Percentiles rank a stretch among this genome's conserved stretches.
Conservation (phyloP, 2,797 vertebrate species). For the Scarus forsteni region DNA sequence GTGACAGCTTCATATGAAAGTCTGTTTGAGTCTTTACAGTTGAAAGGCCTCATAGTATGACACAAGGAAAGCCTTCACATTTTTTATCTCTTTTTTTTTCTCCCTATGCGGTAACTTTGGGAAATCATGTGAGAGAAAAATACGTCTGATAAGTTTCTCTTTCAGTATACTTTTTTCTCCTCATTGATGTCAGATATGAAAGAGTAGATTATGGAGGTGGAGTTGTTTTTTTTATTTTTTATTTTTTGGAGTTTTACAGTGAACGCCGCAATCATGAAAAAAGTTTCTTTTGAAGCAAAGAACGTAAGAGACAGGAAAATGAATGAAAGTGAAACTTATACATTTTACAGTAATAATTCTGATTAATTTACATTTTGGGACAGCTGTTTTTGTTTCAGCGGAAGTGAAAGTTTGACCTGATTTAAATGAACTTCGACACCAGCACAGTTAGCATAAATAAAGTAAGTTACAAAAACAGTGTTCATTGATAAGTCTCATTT, state of each 20-base stretch:
- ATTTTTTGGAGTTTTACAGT: conserved; percentile 39
- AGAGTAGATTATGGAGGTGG: conserved; percentile 54
- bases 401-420: background rate
- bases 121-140: conserved; percentile 75
- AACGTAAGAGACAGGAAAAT: background rate
- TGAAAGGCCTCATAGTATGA: conserved; percentile 77
- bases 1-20: conserved; percentile 80
- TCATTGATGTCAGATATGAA: conserved; percentile 59
- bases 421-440: conserved; percentile 1
- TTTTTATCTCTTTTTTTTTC: conserved; percentile 42
- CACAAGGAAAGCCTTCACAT: conserved; percentile 73
- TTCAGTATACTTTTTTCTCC: conserved; percentile 45
- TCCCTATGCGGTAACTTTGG: conserved; percentile 75
- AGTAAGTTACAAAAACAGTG: background rate
- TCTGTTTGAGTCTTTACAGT: conserved; percentile 81
- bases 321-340: background rate
- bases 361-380: background rate
- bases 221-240: conserved; percentile 14
- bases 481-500: conserved; percentile 24
- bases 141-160: conserved; percentile 74
- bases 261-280: conserved; percentile 18
- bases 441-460: conserved; percentile 9
- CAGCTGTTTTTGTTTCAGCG: background rate
- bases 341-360: background rate
- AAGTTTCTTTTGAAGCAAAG: conserved; percentile 24